Base-by-base conservation (phyloP, 2,797 vertebrate species). In the Iguana delicatissima region DNA sequence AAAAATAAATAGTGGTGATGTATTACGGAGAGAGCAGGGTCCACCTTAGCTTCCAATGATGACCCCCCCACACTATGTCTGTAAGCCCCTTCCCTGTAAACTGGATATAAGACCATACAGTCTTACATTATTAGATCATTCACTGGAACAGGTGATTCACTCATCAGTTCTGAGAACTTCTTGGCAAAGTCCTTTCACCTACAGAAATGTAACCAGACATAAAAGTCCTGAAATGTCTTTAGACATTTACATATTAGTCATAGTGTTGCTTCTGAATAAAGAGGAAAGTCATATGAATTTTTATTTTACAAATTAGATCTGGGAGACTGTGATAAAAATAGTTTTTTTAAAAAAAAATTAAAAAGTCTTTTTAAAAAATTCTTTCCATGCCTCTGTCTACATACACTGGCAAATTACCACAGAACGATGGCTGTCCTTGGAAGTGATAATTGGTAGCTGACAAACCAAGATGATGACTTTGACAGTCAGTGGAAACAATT, bases 401-500 rank as follows among this genome's bases (percentile, higher is more conserved):
- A 64, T 79, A 64, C 29, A 80, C 76, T 42, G 46, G 59, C 38
- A 80, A 86, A 79, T 87, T 80, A 62, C 32, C 74, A 79, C 57
- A 87, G 86, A 38, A n/a, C n/a, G 55, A 87, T 16, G 42, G 67
- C 18, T 64, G 57, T 64, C 59, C 76, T 77, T 74, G 42, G 32
- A 22, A 80, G 59, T 64, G 62, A 87, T 87, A 79, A 87, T 64
- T 69, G 59, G 59, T 46, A 87, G 57, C 77, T 87, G 74, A 62
- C 73, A 86, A 62, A 1, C 38, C 29, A 50, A 13, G 20, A 64
- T 50, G 86, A 87, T 46, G 26, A 46, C 22, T 79, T 20, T 87
- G 76, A 87, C 86, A 87, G 76, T 80, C 59, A 22, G 4, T 13
- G 57, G 57, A 79, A 87, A 62, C 46, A 67, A n/a, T 80, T 87